Evolutionary conservation across 2,797 vertebrate genomes (phyloP).

Genomic region (Amblyraja radiata): DNA sequence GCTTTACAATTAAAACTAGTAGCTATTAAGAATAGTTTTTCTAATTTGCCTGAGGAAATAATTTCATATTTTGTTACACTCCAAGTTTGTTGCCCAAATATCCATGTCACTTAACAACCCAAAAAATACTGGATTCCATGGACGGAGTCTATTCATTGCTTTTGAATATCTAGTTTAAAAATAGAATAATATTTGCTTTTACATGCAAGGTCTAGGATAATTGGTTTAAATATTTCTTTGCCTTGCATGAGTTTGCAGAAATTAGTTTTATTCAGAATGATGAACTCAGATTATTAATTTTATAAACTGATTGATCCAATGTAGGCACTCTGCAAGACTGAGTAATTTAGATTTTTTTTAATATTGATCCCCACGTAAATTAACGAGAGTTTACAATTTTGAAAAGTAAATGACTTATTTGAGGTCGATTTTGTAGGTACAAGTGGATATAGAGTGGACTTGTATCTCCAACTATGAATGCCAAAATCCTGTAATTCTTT

Average conservation of each 20-base stretch:
- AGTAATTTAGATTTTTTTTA: neutral
- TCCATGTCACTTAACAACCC: neutral
- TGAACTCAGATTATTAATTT: neutral
- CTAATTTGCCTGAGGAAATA: neutral
- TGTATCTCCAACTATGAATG: neutral
- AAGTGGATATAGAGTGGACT: neutral
- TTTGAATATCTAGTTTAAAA: neutral
- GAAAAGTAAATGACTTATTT: neutral
- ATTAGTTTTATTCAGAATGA: slow-evolving; percentile 14
- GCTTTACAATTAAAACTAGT: neutral
- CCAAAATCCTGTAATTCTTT: neutral
- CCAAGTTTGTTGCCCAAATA: neutral
- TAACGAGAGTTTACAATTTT: neutral
- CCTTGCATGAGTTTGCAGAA: neutral
- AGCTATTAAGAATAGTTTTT: neutral
- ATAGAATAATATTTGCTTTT: neutral
- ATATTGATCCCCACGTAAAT: neutral
- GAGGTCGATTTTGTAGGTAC: neutral
- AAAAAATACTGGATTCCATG: neutral
- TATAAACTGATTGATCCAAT: neutral
- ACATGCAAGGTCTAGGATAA: neutral
- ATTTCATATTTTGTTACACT: neutral
- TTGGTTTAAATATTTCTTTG: neutral
- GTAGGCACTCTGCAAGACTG: neutral
- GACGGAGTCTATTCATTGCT: neutral